Percentiles rank a stretch among this genome's conserved stretches.
Conservation (phyloP, 1,140 invertebrate species). For the Schlechtendalia chinensis region DNA sequence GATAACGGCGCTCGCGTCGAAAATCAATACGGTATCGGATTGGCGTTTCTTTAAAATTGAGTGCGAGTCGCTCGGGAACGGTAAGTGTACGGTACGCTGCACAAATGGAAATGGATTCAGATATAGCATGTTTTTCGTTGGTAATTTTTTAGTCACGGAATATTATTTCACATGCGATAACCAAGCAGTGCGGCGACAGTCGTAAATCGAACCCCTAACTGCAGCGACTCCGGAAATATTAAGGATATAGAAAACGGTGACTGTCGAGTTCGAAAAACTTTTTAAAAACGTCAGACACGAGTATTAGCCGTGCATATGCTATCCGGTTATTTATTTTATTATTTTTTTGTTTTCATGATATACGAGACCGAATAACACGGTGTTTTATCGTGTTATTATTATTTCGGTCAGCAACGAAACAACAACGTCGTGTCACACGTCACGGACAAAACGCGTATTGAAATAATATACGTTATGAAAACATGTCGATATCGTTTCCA, state of each 20-base stretch:
- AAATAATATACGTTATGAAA: not conserved
- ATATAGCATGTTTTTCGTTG: slow-evolving; percentile 28
- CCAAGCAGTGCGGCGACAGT: slow-evolving; percentile 15
- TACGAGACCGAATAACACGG: not conserved
- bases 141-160: slow-evolving; percentile 37
- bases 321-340: too few species aligned
- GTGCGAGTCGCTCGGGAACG: not conserved
- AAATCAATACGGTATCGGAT: slow-evolving; percentile 24
- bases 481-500: slow-evolving; percentile 5
- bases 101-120: slow-evolving; percentile 39
- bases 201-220: slow-evolving; percentile 34
- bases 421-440: not conserved
- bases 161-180: slow-evolving; percentile 37
- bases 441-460: not conserved
- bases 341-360: too few species aligned
- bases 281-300: not conserved
- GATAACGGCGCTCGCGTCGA: not conserved
- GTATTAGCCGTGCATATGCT: not conserved
- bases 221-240: slow-evolving; percentile 22
- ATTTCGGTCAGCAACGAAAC: not conserved
- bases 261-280: slow-evolving; percentile 21
- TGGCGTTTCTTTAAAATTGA: not conserved
- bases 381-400: not conserved
- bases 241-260: slow-evolving; percentile 23
- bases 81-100: not conserved